Evolutionary conservation across 2,888 invertebrate genomes (phyloP), one percentile per base, ranked within the genome.

Genomic region (Drosophila antonietae): DNA sequence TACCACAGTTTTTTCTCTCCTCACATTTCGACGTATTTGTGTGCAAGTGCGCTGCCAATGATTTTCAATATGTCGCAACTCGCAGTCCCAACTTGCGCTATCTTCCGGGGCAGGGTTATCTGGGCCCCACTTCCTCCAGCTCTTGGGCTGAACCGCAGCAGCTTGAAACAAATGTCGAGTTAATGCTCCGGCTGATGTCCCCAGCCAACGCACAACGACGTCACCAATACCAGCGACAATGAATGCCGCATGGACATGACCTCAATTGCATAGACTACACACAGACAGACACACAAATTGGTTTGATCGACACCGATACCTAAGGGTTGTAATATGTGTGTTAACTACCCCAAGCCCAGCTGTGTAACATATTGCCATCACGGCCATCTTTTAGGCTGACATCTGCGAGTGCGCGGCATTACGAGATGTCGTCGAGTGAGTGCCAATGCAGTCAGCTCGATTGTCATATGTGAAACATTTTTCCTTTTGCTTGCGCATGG

Each of bases 211-310:
- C 31, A 70, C 70, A 61, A 60, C 63, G 74, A 68, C 58, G 68
- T 62, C 70, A 67, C 75, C 71, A 75, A 75, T 77, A 63, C 53
- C 68, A 75, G 58, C 81, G 83, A 83, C 85, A 87, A 84, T 83
- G 76, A 82, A 88, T 88, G 87, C 87, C 84, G 79, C 88, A 87
- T 89, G 90, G 89, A 89, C 89, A 89, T 88, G 90, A 88, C 89
- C 89, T 88, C 88, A 88, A 89, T 89, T 88, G 86, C 80, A 71
- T 73, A 73, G 76, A 64, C 49, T 46, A 77, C 81, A 82, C 62
- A 57, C 62, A 62, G 53, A 53, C 41, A 52, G 35, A 39, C 58
- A 37, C 49, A 46, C 56, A 66, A 77, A 86, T 83, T 80, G 86
- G 86, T 82, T 88, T 85, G 83, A 84, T 89, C 89, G 87, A 88